Evolutionary conservation across 2,113 vertebrate genomes (phyloP), one percentile per base, ranked within the genome.

Genomic region (Nerophis lumbriciformis): DNA sequence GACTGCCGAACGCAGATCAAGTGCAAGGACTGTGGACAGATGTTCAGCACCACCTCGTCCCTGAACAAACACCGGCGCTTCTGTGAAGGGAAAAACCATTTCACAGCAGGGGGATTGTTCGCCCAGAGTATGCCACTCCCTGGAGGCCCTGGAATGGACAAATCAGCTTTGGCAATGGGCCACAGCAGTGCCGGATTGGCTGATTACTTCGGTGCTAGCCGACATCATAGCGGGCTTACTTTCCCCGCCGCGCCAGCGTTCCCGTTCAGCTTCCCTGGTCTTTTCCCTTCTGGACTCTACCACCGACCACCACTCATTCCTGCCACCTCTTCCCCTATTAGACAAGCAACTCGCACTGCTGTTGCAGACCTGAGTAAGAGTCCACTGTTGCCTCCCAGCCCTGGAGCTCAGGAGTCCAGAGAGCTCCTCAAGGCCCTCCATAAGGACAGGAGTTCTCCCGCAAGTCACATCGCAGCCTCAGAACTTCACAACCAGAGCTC

Each of bases 1-100:
- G 97, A 98, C 93, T 99, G 97, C 92, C 94, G 97, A 87, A 98
- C 96, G 65, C 97, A 99, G 93, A 98, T 98, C 90, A 98, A 98
- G 89, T 99, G 97, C 91, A 98, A 98, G 89, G 96, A 98, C 92
- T 99, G 97, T 78, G 95, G 96, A 83, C 97, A 99, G 92, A 97
- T 98, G 94, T 99, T 99, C 93, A 98, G 95, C 92, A 98, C 97
- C 91, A 97, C 96, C 75, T 98, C 97, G 76, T 98, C 97, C 79
- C 94, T 99, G 87, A 98, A 98, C 93, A 99, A 99, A 90, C 97
- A 99, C 87, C 95, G 96, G 82, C 94, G 97, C 85, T 99, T 99
- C 94, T 99, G 97, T 87, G 95, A 98, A 89, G 96, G 96, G 81
- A 98, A 98, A 88, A 96, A 97, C 88, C 95, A 98, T 93, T 97